Conservation (phyloP, 53 echinoderm and acorn worm species). For the Patiria pectinifera region DNA sequence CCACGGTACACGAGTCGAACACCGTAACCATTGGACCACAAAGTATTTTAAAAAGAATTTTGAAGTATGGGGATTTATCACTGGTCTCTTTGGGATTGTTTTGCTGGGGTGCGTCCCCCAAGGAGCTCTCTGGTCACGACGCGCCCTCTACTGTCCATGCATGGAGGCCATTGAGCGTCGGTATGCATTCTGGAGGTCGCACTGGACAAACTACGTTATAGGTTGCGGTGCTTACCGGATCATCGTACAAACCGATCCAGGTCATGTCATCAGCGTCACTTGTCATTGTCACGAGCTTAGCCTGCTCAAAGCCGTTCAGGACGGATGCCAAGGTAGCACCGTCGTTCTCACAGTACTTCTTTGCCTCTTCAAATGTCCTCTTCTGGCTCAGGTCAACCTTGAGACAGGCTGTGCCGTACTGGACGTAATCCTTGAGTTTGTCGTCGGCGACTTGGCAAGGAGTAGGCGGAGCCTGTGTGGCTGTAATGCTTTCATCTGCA, state of each 20-base stretch:
- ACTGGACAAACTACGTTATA: no score
- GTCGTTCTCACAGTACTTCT: slow-evolving; percentile 51
- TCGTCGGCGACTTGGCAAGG: slow-evolving; percentile 32
- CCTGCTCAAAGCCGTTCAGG: slow-evolving; percentile 67
- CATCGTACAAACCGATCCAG: slow-evolving; percentile 73
- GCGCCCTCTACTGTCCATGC: no score
- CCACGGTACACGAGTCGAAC: no score
- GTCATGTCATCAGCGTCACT: slow-evolving; percentile 21
- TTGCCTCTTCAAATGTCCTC: slow-evolving; percentile 53
- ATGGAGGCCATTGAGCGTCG: no score
- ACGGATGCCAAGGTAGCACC: slow-evolving; percentile 59
- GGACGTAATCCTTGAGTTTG: slow-evolving; percentile 29
- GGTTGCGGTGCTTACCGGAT: slow-evolving; percentile 44
- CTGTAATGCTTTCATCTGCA: neutral
- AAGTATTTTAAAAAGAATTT: no score
- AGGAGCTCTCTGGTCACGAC: no score
- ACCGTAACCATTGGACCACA: no score
- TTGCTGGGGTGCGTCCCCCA: no score
- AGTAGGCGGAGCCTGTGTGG: slow-evolving; percentile 11
- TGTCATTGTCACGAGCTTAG: slow-evolving; percentile 61
- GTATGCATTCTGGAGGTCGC: no score
- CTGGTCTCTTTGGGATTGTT: no score
- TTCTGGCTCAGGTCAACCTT: slow-evolving; percentile 38
- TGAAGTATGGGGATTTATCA: no score
- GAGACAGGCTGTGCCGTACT: slow-evolving; percentile 70